Evolutionary conservation across 2,113 vertebrate genomes (phyloP), one percentile per base, ranked within the genome.

Genomic region (Falcunculus frontatus): DNA sequence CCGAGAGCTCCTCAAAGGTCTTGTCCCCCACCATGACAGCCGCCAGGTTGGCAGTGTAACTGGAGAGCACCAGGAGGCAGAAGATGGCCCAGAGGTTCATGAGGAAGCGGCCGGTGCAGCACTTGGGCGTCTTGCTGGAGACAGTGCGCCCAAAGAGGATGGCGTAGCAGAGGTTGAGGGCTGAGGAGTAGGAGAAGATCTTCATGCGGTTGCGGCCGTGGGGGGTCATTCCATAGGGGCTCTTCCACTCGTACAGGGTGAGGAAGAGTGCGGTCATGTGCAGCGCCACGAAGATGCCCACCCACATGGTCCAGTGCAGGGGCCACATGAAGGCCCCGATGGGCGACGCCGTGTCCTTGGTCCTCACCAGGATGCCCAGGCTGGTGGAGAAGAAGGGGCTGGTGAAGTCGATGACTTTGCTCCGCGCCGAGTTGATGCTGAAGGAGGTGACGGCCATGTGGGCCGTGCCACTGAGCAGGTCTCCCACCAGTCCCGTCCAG

Each of bases 41-140:
- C 0, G 99, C 99, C 30, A 99, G 98, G 96, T 99, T 99, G 95
- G 99, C 99, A 0, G 99, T 99, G 97, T 99, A 99, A 97, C 99
- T 99, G 93, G 99, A 99, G 87, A 99, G 98, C 95, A 99, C 99
- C n/a, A 99, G 98, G 93, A 99, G 97, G 96, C 99, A 99, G 97
- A 99, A 99, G 90, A 99, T 99, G 88, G 99, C 99, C 99, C 99
- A 99, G 15, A 99, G 98, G 97, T 99, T 99, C 99, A 99, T 99
- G 87, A 99, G 98, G 93, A 99, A 99, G 35, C 99, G 98, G 2
- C 99, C 99, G 0, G 99, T 99, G 98, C 99, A 99, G 94, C 99
- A 99, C 94, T 99, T 99, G 68, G 99, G 99, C 0, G 99, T 99
- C 98, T 99, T 99, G 97, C 99, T 99, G 97, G 99, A 99, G 10